Conservation (phyloP, 1,140 invertebrate genomes). For the Harpegnathos saltator region DNA sequence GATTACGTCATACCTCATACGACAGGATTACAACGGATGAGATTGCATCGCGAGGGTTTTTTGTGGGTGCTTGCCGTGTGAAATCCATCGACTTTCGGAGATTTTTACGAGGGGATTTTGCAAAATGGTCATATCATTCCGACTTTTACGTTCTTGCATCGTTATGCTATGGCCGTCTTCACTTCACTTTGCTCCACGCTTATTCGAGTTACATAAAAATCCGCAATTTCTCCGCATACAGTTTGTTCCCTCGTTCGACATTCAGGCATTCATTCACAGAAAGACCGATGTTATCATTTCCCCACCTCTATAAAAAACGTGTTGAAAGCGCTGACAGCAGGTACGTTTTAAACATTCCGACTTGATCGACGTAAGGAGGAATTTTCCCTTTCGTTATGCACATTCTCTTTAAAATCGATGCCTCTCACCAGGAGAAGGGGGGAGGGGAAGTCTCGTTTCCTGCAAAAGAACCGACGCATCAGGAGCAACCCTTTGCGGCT, state of each 20-base stretch:
- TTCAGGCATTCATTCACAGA: neutral
- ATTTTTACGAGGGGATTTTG: neutral
- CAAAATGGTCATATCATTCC: neutral
- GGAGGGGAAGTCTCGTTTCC: too few species aligned
- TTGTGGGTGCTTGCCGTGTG: neutral
- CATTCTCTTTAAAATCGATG: neutral
- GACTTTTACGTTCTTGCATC: neutral
- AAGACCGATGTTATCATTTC: neutral
- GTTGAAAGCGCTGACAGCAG: neutral
- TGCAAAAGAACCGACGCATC: too few species aligned
- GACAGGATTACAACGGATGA: constrained; percentile 12
- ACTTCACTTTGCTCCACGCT: too few species aligned
- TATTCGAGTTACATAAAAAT: neutral
- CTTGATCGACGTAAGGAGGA: neutral
- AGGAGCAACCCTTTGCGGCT: neutral
- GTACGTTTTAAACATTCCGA: constrained; percentile 6
- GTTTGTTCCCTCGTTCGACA: neutral
- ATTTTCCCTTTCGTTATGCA: neutral
- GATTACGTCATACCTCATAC: constrained; percentile 36
- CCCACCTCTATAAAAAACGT: neutral
- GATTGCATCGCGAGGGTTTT: constrained; percentile 27
- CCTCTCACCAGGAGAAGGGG: too few species aligned
- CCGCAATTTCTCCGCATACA: neutral
- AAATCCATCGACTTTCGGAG: constrained; percentile 1
- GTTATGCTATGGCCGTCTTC: too few species aligned